Percentiles rank a stretch among this genome's conserved stretches.
Conservation (phyloP, 2,888 invertebrate species). For the Leptopterna dolabrata region DNA sequence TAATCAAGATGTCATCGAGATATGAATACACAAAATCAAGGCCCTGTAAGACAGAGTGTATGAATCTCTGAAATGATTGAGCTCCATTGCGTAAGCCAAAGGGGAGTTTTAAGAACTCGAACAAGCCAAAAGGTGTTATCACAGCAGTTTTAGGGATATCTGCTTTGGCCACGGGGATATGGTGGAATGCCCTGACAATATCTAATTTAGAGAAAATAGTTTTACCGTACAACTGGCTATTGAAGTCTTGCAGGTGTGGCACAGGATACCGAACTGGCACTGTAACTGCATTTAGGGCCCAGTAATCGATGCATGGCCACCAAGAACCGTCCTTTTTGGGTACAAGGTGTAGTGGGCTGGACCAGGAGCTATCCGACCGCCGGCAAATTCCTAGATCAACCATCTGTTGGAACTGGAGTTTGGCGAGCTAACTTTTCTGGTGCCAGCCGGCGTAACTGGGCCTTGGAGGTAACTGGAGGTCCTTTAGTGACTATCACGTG, state of each 20-base stretch:
- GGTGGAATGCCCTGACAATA: constrained; percentile 61
- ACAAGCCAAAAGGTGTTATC: constrained; percentile 62
- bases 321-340: constrained; percentile 61
- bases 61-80: constrained; percentile 63
- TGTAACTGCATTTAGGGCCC: constrained; percentile 62
- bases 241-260: constrained; percentile 62
- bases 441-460: constrained; percentile 60
- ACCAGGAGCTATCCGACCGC: constrained; percentile 62
- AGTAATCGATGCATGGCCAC: constrained; percentile 64
- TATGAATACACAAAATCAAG: constrained; percentile 63
- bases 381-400: constrained; percentile 59
- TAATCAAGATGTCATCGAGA: constrained; percentile 65
- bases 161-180: constrained; percentile 61
- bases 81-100: constrained; percentile 61
- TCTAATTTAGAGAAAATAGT: constrained; percentile 57
- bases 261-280: constrained; percentile 63
- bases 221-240: constrained; percentile 48
- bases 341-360: constrained; percentile 62
- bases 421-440: constrained; percentile 57
- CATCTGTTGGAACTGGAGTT: constrained; percentile 61
- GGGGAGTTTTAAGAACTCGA: constrained; percentile 60
- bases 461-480: constrained; percentile 58
- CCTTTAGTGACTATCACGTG: constrained; percentile 48
- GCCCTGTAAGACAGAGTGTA: constrained; percentile 60
- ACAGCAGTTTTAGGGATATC: constrained; percentile 64